These are phyloP conservation scores for Phymatocera aterrima DNA, from an alignment of 2,888 invertebrate genomes.

Conservation along the genomic window DNA sequence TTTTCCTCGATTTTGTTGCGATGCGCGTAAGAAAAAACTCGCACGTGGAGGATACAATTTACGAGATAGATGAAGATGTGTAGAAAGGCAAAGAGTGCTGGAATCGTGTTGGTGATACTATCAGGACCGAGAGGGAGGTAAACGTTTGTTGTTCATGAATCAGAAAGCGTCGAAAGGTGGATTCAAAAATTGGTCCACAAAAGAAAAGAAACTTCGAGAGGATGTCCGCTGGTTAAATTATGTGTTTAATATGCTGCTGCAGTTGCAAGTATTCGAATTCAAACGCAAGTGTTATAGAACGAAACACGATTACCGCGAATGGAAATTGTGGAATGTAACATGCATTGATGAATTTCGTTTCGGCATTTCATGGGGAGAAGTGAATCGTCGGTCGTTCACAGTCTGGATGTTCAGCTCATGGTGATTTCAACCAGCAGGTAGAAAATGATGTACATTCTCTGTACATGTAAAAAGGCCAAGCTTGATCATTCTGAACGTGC, in stretches of 20 bases:
- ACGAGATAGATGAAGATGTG: no score
- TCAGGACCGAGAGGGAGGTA: no score
- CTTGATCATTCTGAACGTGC: background rate
- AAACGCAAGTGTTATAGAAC: slow-evolving; percentile 26
- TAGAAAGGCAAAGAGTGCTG: no score
- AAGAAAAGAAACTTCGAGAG: slow-evolving; percentile 7
- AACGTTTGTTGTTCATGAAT: no score
- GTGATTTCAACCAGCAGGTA: slow-evolving; percentile 14
- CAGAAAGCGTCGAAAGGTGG: background rate
- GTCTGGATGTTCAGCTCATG: background rate
- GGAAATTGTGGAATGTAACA: background rate
- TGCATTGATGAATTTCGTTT: slow-evolving; percentile 17
- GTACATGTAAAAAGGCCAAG: background rate
- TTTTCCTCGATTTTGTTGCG: slow-evolving; percentile 1
- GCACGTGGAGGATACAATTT: background rate
- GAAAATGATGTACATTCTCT: background rate
- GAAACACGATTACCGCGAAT: background rate
- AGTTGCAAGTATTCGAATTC: slow-evolving; percentile 31
- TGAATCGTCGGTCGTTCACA: background rate
- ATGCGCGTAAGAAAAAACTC: background rate
- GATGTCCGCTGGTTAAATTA: slow-evolving; percentile 16
- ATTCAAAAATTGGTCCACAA: background rate
- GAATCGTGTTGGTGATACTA: no score
- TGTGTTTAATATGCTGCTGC: slow-evolving; percentile 19
- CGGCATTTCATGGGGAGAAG: slow-evolving; percentile 13